A percentile compares a stretch with the other conserved stretches of the same genome.
phyloP scores from a whole-genome alignment of 2,888 invertebrate genomes.

The Agonum fuliginosum region DNA sequence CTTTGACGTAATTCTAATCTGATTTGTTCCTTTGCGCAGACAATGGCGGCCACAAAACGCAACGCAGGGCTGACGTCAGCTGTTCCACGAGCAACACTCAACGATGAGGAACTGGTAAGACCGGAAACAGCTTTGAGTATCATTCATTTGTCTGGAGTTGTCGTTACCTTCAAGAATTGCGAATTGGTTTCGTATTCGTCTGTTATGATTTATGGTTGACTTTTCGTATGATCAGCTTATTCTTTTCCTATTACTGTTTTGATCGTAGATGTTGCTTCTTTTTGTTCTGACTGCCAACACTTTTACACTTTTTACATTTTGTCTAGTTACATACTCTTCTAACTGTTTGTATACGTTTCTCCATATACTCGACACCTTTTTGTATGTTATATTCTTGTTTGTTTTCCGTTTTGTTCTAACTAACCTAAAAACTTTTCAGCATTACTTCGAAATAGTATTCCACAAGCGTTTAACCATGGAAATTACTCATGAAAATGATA shows the following conservation, averaged over 20 bases:
- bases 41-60: constrained; percentile 99
- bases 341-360: constrained; percentile 33
- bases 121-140: constrained; percentile 9
- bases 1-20: constrained; percentile 67
- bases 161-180: constrained; percentile 32
- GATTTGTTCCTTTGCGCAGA: constrained; percentile 77
- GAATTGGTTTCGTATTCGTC: constrained; percentile 10
- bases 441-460: too few species aligned
- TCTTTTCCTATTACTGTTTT: constrained; percentile 47
- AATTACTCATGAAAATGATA: too few species aligned
- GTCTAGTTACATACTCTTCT: constrained; percentile 36
- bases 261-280: constrained; percentile 50
- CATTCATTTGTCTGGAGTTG: constrained; percentile 28
- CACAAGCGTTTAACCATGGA: too few species aligned
- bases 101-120: constrained; percentile 99
- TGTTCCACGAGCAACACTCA: constrained; percentile 96
- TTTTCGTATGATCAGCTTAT: constrained; percentile 43
- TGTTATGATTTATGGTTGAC: constrained; percentile 46
- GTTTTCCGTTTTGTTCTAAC: constrained; percentile 12
- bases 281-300: constrained; percentile 47
- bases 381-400: constrained; percentile 34
- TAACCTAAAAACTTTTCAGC: too few species aligned
- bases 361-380: constrained; percentile 34
- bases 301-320: constrained; percentile 46
- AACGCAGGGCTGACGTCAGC: constrained; percentile 98